Evolutionary conservation across 2,797 vertebrate species (phyloP).

Genomic region (Carcharodon carcharias): DNA sequence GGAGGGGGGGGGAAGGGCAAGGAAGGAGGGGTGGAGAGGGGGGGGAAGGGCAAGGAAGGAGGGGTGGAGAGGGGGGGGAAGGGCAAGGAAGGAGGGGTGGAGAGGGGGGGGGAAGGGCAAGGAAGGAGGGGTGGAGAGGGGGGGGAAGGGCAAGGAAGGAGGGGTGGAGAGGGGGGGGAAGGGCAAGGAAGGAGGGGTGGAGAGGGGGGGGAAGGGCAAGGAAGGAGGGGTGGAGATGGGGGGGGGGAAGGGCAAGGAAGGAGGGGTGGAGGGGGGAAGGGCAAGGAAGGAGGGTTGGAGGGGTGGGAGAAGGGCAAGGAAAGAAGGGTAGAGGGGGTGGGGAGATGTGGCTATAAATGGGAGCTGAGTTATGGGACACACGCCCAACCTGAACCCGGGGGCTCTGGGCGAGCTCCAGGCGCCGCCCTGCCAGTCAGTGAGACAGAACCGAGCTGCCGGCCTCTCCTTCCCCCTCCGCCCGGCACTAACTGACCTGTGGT

Average conservation of each 20-base stretch:
- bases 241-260: no score
- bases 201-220: no score
- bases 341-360: neutral
- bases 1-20: no score
- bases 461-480: neutral
- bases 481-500: conserved; percentile 67
- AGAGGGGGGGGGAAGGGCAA: no score
- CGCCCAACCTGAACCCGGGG: neutral
- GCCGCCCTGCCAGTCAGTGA: conserved; percentile 35
- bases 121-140: no score
- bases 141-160: no score
- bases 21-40: no score
- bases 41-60: no score
- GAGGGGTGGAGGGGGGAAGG: neutral
- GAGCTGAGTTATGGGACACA: neutral
- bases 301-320: neutral
- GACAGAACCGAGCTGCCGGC: conserved; percentile 42
- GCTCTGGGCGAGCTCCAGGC: neutral
- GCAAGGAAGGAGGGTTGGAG: accelerated
- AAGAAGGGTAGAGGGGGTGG: neutral
- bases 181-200: no score
- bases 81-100: no score
- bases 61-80: no score
- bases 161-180: no score
- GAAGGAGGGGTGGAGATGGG: neutral